Evolutionary conservation across 2,888 invertebrate species (phyloP), one percentile per base, ranked within the genome.

Genomic region (Cactoblastis cactorum): DNA sequence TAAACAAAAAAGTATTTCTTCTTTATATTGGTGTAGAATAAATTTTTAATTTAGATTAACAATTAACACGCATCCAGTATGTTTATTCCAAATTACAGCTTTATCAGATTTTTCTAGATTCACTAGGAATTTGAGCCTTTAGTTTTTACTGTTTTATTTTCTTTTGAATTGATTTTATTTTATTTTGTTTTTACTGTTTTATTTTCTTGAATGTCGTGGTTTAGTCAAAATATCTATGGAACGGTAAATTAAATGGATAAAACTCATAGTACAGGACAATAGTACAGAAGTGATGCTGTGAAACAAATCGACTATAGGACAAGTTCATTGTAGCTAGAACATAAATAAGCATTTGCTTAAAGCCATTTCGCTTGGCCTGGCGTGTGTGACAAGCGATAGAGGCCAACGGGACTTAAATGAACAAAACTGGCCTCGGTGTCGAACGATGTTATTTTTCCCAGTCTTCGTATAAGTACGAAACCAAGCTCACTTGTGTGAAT

Each of bases 321-420:
- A 71, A 80, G 81, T 84, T 84, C 83, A 80, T 79, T 81, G 83
- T 78, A 74, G 75, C 74, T 77, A 62, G 77, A 77, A 80, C 83
- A 80, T 85, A 85, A 85, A 84, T 85, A 85, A 84, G 84, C 77
- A 80, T 83, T 83, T 81, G 75, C 73, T 68, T 71, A 67, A 65
- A 70, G 67, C 64, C 61, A 66, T 62, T 59, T 65, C 61, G 52
- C 53, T n/a, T n/a, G n/a, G n/a, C n/a, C n/a, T 49, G 64, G 68
- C 65, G 58, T 63, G 56, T 66, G 68, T 34, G 53, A 67, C 46
- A 50, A 61, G 41, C 56, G 61, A 11, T 0, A 54, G 71, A 70
- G 71, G 32, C 6, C n/a, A n/a, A n/a, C n/a, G n/a, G n/a, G n/a
- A n/a, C 34, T 19, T 22, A 45, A 8, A 12, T 33, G 49, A 47